phyloP scores from a whole-genome alignment of 2,113 vertebrate genomes.

The Bubalus kerabau region DNA sequence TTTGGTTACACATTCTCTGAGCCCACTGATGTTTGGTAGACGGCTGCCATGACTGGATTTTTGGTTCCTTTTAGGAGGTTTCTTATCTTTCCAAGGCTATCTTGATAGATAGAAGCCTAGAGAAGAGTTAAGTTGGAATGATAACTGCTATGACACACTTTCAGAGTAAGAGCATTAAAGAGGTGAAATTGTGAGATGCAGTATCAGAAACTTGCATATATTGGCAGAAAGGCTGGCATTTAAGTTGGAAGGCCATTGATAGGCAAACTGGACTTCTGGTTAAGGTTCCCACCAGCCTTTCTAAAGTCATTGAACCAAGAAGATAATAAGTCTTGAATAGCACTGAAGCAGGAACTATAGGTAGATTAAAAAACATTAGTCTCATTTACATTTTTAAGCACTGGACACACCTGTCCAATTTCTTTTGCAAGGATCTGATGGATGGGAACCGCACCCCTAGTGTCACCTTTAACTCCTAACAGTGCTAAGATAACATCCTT shows the following conservation, averaged over 20 bases:
- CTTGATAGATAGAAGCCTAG: not conserved
- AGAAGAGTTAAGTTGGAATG: not conserved
- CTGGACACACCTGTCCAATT: not conserved
- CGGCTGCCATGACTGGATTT: not conserved
- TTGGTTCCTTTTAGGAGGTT: not conserved
- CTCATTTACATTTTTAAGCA: not conserved
- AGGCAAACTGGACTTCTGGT: not conserved
- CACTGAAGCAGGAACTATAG: not conserved
- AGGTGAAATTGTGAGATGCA: not conserved
- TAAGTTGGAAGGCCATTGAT: not conserved
- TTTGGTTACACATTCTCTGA: not conserved
- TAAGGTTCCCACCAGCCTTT: not conserved
- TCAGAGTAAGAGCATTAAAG: not conserved
- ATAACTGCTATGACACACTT: not conserved
- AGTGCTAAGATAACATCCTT: slow-evolving; percentile 3
- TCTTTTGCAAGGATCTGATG: not conserved
- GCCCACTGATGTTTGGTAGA: not conserved
- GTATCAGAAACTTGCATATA: not conserved
- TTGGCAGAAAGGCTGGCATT: not conserved
- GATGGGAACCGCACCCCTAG: not conserved
- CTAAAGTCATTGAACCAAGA: not conserved
- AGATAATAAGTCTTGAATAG: not conserved
- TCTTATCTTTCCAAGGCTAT: not conserved
- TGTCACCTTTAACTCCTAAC: slow-evolving; percentile 24
- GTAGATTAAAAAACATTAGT: not conserved